Evolutionary conservation across 2,888 invertebrate genomes (phyloP), one percentile per base, ranked within the genome.

Genomic region (Pristionchus arcanus): DNA sequence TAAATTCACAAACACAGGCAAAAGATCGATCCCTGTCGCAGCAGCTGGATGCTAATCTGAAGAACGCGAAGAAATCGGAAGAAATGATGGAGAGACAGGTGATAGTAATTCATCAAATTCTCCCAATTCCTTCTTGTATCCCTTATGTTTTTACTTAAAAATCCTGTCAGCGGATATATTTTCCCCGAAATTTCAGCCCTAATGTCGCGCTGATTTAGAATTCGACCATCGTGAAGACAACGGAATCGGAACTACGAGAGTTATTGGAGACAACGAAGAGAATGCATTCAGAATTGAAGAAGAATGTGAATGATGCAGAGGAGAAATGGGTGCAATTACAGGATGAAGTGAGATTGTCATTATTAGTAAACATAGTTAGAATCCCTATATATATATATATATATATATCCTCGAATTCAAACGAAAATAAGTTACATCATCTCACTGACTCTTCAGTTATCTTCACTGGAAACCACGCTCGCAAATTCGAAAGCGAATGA

Each of bases 21-120:
- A 89, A 83, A 63, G 66, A 89, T 7, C 59, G 66, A 3, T 15
- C 31, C 13, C 59, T 59, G 25, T 25, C 25, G 0, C 49, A 83
- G 21, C 89, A 89, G 28, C 42, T 89, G 0, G 83, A 83, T 4
- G 63, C 83, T 1, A 89, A 83, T 59, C 25, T 63, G 66, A 59
- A 89, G 89, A 89, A 89, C 13, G 89, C 83, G 42, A 89, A 89
- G 89, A 89, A 89, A 34, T 28, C 81, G 7, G 81, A 89, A 21
- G 83, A 89, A 34, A 74, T 88, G 87, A 9, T 37, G 68, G 87
- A 87, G 16, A 21, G 87, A 68, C 63, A 68, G 59, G 87, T 87
- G 49, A 74, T 49, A 49, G 42, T 49, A 0, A 49, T 49, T 49
- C 42, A 3, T n/a, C 42, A 49, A 49, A 11, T 49, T 49, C n/a